Evolutionary conservation across 2,113 vertebrate species (phyloP).

Genomic region (Leptocoma aspasia): DNA sequence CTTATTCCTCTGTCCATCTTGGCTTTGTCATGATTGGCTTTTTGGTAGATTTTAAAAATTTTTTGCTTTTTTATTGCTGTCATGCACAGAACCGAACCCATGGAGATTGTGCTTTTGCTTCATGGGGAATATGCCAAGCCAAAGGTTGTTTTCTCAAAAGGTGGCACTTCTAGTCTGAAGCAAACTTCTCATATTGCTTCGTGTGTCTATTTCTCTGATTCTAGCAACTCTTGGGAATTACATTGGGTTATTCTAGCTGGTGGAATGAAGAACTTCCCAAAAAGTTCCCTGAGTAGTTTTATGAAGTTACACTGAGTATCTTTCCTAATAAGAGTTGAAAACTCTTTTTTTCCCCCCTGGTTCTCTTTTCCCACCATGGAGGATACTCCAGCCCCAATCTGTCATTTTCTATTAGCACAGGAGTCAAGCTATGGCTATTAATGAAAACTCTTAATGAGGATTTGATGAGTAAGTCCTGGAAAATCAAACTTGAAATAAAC

Average conservation of each 20-base stretch:
- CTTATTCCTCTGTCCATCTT: background rate
- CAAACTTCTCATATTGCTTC: background rate
- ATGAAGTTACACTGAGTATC: background rate
- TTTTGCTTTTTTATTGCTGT: background rate
- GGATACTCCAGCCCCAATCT: background rate
- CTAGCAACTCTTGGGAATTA: background rate
- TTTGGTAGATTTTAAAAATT: background rate
- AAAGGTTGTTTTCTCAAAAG: rapidly evolving
- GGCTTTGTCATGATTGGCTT: background rate
- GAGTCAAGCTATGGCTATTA: background rate
- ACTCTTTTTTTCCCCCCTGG: background rate
- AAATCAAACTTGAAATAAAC: conserved; percentile 5
- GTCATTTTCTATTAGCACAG: conserved; percentile 32
- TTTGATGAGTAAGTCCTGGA: background rate
- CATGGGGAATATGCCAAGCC: background rate
- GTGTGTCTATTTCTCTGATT: background rate
- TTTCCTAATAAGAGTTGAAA: background rate
- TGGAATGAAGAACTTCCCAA: background rate
- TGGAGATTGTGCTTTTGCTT: background rate
- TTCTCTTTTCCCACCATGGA: background rate
- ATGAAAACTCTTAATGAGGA: conserved; percentile 11
- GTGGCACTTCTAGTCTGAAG: background rate
- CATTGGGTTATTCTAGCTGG: background rate
- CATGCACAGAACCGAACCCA: background rate
- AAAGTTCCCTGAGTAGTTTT: background rate